These are phyloP conservation scores for Tenthredo notha DNA, from an alignment of 2,888 invertebrate species.

Conservation along the genomic window DNA sequence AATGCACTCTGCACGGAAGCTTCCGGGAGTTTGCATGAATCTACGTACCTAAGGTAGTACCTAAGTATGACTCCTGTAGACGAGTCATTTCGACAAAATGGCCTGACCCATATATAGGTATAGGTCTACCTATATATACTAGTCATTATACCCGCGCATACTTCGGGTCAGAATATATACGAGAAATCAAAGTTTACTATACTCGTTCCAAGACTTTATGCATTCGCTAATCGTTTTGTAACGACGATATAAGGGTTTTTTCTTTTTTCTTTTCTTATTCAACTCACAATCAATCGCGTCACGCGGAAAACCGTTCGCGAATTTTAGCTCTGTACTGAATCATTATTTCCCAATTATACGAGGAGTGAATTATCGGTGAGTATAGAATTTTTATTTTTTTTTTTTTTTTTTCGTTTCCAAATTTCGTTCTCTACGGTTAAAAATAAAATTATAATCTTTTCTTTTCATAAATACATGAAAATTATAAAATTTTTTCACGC, in stretches of 20 bases:
- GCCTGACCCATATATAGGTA: neutral
- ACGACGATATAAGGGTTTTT: conserved; percentile 44
- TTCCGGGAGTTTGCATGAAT: conserved; percentile 34
- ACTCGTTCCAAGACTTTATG: neutral
- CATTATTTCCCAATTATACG: no score
- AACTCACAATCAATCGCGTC: neutral
- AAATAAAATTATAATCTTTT: no score
- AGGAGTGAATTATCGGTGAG: neutral
- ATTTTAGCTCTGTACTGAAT: neutral
- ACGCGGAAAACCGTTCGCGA: neutral
- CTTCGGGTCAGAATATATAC: neutral
- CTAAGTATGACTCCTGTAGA: neutral
- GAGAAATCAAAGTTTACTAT: conserved; percentile 13
- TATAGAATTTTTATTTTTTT: neutral
- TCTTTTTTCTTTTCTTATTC: no score
- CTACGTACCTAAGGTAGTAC: neutral
- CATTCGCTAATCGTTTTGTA: conserved; percentile 50
- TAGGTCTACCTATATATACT: neutral
- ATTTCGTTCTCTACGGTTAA: neutral
- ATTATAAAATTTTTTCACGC: no score
- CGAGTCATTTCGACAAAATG: conserved; percentile 38
- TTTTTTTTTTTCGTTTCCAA: no score
- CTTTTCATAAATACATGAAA: no score
- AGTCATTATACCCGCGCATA: neutral
- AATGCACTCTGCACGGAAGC: conserved; percentile 44